phyloP scores from a whole-genome alignment of 2,113 vertebrate species.

The Bambusicola thoracicus region DNA sequence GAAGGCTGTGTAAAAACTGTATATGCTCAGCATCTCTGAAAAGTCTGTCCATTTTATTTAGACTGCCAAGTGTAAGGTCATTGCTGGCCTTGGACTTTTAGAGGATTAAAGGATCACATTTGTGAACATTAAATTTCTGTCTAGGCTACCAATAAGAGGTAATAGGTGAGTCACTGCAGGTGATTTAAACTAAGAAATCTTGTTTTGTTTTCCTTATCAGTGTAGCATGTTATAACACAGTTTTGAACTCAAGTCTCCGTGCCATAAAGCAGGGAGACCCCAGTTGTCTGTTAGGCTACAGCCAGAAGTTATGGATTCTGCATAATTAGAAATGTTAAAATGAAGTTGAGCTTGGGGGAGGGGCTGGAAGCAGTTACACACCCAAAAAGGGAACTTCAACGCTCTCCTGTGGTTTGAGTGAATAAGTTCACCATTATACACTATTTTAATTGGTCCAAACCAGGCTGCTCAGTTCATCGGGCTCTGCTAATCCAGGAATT shows the following conservation, averaged over 20 bases:
- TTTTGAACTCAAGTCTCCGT: not conserved
- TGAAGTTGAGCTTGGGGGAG: not conserved
- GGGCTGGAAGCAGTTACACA: not conserved
- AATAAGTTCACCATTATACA: not conserved
- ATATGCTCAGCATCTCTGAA: not conserved
- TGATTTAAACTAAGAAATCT: not conserved
- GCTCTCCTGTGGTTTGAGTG: not conserved
- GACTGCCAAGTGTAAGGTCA: not conserved
- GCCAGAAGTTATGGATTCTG: not conserved
- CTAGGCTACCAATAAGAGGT: not conserved
- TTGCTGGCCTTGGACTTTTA: not conserved
- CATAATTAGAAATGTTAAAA: not conserved
- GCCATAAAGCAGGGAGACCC: not conserved
- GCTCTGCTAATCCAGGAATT: not conserved
- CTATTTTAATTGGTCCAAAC: not conserved
- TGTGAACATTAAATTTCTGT: accelerated
- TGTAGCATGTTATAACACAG: not conserved
- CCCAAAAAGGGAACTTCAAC: not conserved
- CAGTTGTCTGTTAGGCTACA: not conserved
- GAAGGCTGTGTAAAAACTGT: not conserved
- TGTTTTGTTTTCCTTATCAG: not conserved
- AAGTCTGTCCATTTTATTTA: not conserved
- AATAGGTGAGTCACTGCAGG: not conserved
- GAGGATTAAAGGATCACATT: not conserved
- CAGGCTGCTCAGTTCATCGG: not conserved